Evolutionary conservation across 92 coral and sea anemone genomes (phyloP).

Genomic region (Phenganax subtilis): DNA sequence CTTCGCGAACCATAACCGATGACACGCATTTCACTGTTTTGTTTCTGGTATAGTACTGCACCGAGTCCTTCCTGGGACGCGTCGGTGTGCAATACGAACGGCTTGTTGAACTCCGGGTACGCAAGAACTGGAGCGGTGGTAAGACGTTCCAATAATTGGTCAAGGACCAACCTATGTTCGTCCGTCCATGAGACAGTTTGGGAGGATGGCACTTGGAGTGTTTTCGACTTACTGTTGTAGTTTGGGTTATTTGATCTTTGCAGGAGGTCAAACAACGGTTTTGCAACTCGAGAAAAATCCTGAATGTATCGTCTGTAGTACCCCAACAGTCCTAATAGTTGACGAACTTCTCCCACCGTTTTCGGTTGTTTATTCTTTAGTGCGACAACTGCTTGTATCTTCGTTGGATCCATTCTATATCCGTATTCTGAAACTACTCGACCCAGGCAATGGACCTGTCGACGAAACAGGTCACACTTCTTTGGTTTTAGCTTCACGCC

Average conservation of each 20-base stretch:
- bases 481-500: no score
- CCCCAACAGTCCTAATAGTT: not conserved
- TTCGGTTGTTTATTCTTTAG: constrained; percentile 8
- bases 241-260: not conserved
- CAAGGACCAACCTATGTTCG: constrained; percentile 41
- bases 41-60: constrained; percentile 38
- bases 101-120: constrained; percentile 48
- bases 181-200: constrained; percentile 47
- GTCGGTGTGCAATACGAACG: constrained; percentile 34
- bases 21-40: constrained; percentile 25
- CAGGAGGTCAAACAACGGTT: constrained; percentile 21
- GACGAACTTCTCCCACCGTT: not conserved
- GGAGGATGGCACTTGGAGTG: constrained; percentile 37
- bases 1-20: constrained; percentile 36
- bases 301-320: constrained; percentile 10
- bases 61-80: constrained; percentile 51
- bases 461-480: no score
- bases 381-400: not conserved
- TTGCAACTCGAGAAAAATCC: constrained; percentile 11
- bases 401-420: not conserved
- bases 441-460: no score
- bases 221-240: not conserved
- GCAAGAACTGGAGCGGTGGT: constrained; percentile 49
- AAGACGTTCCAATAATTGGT: constrained; percentile 42
- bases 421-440: no score